phyloP scores from a whole-genome alignment of 53 echinoderm and acorn worm species.

The Pentamera pediparva region DNA sequence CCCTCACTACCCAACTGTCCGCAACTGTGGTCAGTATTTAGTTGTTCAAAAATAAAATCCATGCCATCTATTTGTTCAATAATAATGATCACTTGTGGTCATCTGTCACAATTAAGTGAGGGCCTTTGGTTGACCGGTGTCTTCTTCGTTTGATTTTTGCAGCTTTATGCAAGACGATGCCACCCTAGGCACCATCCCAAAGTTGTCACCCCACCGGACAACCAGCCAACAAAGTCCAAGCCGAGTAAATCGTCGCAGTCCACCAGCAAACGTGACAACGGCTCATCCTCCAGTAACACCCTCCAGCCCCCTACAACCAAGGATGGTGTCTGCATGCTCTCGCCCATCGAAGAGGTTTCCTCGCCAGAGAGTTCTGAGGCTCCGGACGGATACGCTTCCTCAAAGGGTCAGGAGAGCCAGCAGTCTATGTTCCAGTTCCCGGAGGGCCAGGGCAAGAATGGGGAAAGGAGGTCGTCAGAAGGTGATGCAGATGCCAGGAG shows the following conservation, averaged over 20 bases:
- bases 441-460: neutral
- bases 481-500: conserved; percentile 77
- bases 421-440: conserved; percentile 8
- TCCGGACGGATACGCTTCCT: conserved; percentile 9
- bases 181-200: conserved; percentile 21
- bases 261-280: conserved; percentile 11
- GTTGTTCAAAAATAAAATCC: too few relatives aligned
- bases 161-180: conserved; percentile 33
- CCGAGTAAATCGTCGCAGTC: conserved; percentile 15
- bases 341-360: conserved; percentile 85
- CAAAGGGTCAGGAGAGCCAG: conserved; percentile 36
- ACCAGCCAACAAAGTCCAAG: conserved; percentile 5
- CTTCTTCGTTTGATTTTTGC: neutral
- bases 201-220: conserved; percentile 14
- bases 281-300: conserved; percentile 17
- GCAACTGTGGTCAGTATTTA: too few relatives aligned
- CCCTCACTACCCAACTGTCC: too few relatives aligned
- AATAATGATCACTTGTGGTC: too few relatives aligned
- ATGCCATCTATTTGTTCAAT: too few relatives aligned
- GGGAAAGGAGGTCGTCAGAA: conserved; percentile 40
- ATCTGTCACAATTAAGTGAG: neutral
- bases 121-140: neutral
- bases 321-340: conserved; percentile 62
- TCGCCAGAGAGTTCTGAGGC: conserved; percentile 70
- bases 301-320: conserved; percentile 29